Evolutionary conservation across 1,140 invertebrate genomes (phyloP).

Genomic region (Pinna nobilis): DNA sequence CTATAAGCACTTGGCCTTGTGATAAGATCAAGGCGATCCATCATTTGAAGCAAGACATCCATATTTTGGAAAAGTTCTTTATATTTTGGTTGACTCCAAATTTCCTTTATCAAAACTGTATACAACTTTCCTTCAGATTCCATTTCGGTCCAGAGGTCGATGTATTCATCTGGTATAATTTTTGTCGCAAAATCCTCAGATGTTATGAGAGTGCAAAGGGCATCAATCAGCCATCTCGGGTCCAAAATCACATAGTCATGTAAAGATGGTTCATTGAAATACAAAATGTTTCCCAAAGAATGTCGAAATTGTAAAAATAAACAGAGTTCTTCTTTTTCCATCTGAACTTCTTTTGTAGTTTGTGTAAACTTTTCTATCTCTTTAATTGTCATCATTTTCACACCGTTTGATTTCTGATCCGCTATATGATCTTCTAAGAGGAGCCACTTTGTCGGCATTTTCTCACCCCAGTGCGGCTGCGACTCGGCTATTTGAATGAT

Average conservation of each 20-base stretch:
- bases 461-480: not conserved
- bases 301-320: conserved; percentile 2
- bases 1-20: too few relatives aligned
- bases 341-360: not conserved
- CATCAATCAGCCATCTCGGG: conserved; percentile 13
- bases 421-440: conserved; percentile 1
- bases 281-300: not conserved
- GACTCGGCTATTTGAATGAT: conserved; percentile 10
- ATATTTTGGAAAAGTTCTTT: not conserved
- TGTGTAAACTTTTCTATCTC: not conserved
- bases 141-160: not conserved
- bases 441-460: conserved; percentile 4
- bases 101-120: not conserved
- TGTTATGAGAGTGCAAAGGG: not conserved
- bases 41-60: not conserved
- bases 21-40: conserved; percentile 8
- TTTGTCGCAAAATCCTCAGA: not conserved
- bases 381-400: conserved; percentile 4
- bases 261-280: not conserved
- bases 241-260: not conserved
- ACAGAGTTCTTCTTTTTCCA: not conserved
- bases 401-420: not conserved
- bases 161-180: too few relatives aligned
- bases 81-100: not conserved
- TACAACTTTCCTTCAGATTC: not conserved